Percentiles rank a stretch among this genome's conserved stretches.
phyloP scores from a whole-genome alignment of 2,888 invertebrate species.

The Malthinus seriepunctatus region DNA sequence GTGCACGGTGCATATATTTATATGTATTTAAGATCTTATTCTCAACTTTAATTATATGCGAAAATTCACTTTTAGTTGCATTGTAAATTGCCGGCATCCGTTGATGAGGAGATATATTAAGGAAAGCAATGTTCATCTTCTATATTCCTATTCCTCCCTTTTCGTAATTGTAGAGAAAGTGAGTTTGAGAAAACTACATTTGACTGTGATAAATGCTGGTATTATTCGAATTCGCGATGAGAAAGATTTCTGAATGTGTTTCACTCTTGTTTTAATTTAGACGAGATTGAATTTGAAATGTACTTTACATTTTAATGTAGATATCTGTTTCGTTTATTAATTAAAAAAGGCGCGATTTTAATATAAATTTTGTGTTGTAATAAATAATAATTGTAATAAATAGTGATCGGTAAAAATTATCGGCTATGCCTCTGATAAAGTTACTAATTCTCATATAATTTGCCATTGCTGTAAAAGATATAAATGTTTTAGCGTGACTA shows the following conservation, averaged over 20 bases:
- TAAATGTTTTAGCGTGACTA: too few species aligned
- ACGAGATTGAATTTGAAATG: constrained; percentile 27
- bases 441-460: too few species aligned
- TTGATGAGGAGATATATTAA: constrained; percentile 24
- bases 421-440: too few species aligned
- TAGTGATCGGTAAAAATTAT: too few species aligned
- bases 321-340: too few species aligned
- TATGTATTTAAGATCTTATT: too few species aligned
- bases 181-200: constrained; percentile 30
- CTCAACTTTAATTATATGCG: too few species aligned
- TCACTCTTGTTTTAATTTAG: constrained; percentile 32
- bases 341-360: too few species aligned
- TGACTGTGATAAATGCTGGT: constrained; percentile 41
- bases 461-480: too few species aligned
- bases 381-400: too few species aligned
- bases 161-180: constrained; percentile 37
- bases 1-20: too few species aligned
- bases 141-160: constrained; percentile 14
- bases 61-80: background rate
- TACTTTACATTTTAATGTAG: constrained; percentile 16
- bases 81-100: constrained; percentile 19
- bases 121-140: constrained; percentile 23
- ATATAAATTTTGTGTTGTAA: too few species aligned
- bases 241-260: constrained; percentile 30
- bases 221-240: constrained; percentile 34